These are phyloP conservation scores for Porites australiensis DNA, from an alignment of 64 coral and sea anemone species.

Conservation along the genomic window DNA sequence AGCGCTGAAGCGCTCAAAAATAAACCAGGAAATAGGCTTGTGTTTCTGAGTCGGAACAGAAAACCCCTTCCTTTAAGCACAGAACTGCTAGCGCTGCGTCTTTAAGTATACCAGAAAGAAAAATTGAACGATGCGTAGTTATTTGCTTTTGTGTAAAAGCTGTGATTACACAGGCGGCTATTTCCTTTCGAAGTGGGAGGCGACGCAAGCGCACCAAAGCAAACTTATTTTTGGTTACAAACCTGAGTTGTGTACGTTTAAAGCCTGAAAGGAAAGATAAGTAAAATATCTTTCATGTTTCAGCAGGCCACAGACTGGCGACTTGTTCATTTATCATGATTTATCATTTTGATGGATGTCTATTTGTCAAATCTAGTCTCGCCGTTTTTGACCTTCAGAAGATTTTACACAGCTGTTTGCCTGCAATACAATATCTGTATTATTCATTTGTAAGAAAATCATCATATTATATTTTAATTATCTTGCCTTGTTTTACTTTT, in stretches of 20 bases:
- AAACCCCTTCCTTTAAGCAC: background rate
- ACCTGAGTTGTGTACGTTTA: background rate
- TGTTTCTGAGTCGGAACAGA: background rate
- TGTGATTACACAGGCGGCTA: slow-evolving; percentile 16
- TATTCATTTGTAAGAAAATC: background rate
- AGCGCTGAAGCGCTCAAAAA: background rate
- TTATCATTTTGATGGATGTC: background rate
- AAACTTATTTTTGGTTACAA: background rate
- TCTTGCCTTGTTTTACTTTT: too few relatives aligned
- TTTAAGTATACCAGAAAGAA: background rate
- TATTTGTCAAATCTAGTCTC: background rate
- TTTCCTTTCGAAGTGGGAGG: background rate
- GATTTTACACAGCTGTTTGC: background rate
- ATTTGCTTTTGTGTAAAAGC: slow-evolving; percentile 19
- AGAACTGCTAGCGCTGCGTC: background rate
- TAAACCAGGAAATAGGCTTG: slow-evolving; percentile 6
- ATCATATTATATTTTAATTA: too few relatives aligned
- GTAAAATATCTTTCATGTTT: background rate
- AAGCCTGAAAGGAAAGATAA: background rate
- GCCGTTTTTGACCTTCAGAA: background rate
- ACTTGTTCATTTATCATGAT: background rate
- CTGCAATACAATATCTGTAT: background rate
- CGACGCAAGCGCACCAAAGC: background rate
- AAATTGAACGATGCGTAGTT: background rate
- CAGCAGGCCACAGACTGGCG: background rate